These are phyloP conservation scores for Lamprologus callipterus DNA, from an alignment of 2,113 vertebrate species.

Conservation along the genomic window DNA sequence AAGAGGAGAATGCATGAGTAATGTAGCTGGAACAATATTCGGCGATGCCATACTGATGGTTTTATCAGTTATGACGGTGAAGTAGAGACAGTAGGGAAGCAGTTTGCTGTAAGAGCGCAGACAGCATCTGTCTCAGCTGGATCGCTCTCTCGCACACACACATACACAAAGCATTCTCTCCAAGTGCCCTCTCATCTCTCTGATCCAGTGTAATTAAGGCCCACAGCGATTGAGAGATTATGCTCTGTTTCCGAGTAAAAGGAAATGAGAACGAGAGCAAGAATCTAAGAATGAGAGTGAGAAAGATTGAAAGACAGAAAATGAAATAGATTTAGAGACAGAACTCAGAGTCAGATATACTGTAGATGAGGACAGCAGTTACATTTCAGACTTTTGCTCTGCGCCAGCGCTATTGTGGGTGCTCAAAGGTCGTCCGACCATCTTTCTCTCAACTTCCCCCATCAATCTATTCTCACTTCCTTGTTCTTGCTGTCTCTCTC, in stretches of 20 bases:
- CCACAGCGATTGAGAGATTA: conserved; percentile 48
- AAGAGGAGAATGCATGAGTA: background rate
- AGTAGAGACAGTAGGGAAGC: background rate
- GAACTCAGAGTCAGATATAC: background rate
- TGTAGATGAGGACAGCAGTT: background rate
- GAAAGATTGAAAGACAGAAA: conserved; percentile 1
- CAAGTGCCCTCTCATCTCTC: conserved; percentile 28
- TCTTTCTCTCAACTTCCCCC: conserved; percentile 21
- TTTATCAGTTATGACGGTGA: background rate
- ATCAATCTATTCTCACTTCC: conserved; percentile 50
- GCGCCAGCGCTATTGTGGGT: conserved; percentile 2
- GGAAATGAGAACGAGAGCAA: background rate
- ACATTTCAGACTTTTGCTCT: conserved; percentile 25
- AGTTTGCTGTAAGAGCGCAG: background rate
- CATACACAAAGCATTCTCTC: background rate
- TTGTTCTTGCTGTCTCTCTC: background rate
- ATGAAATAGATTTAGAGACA: conserved; percentile 12
- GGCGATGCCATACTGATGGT: background rate
- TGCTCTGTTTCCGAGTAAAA: conserved; percentile 26
- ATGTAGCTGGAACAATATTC: background rate
- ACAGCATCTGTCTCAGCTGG: conserved; percentile 34
- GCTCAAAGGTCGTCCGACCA: conserved; percentile 30
- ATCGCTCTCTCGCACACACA: background rate
- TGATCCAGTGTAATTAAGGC: conserved; percentile 61
- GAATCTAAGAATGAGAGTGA: background rate